These are phyloP conservation scores for Nemapogon koenigi DNA, from an alignment of 2,888 invertebrate species.

Conservation along the genomic window DNA sequence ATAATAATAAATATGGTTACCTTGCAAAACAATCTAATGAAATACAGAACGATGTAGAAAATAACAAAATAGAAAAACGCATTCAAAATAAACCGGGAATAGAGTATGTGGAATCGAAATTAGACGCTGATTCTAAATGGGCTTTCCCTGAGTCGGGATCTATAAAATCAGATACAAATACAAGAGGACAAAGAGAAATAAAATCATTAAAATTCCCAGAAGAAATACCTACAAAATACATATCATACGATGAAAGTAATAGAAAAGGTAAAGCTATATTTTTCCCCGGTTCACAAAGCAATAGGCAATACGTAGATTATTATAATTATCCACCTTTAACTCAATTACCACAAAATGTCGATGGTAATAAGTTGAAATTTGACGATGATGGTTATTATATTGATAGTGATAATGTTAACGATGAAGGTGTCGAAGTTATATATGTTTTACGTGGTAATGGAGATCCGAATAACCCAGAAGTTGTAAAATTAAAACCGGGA, in stretches of 20 bases:
- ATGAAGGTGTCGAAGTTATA: conserved; percentile 30
- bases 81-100: conserved; percentile 36
- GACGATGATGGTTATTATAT: conserved; percentile 10
- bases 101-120: conserved; percentile 17
- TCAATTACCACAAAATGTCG: conserved; percentile 10
- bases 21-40: conserved; percentile 19
- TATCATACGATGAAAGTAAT: conserved; percentile 11
- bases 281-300: conserved; percentile 20
- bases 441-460: conserved; percentile 54
- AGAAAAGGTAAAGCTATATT: conserved; percentile 18
- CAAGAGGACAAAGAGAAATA: conserved; percentile 16
- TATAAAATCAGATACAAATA: background rate
- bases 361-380: conserved; percentile 11
- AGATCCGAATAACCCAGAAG: conserved; percentile 51
- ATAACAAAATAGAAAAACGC: conserved; percentile 29
- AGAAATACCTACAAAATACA: conserved; percentile 8
- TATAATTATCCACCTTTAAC: conserved; percentile 17
- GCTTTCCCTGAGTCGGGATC: conserved; percentile 28
- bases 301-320: conserved; percentile 16
- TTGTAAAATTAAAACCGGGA: conserved; percentile 40
- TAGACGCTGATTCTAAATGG: conserved; percentile 26
- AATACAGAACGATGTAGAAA: conserved; percentile 14
- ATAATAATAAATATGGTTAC: conserved; percentile 19
- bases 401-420: conserved; percentile 13
- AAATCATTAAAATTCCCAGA: conserved; percentile 23